Base-by-base conservation (phyloP, 2,888 invertebrate species). In the Cataglyphis cursor region DNA sequence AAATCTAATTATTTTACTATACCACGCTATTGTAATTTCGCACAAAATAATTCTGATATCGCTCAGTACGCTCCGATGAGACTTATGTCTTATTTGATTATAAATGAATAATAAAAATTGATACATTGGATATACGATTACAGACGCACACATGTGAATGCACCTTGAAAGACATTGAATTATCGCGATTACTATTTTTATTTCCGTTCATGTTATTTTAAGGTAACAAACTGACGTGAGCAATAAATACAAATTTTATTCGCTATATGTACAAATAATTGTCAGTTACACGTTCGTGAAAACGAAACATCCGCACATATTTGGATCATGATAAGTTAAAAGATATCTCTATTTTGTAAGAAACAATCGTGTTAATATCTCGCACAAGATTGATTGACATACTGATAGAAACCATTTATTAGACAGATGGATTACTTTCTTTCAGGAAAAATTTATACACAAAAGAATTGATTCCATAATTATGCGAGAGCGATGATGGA, bases 231-330 rank as follows among this genome's bases (percentile, higher is more conserved):
- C n/a, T 41, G n/a, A 38, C 54, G 21, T 76, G 76, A n/a, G 48
- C 76, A 68, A 76, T 76, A 76, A 76, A 76, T 76, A 76, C 48
- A 28, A 68, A 76, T 76, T 76, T 76, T 76, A 76, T 76, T 76
- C 54, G 38, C 18, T 44, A 57, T 68, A 76, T 66, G 8, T 76
- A 76, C 76, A 68, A 38, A 31, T 66, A 21, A n/a, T 54, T 76
- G n/a, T 57, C 41, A 9, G 8, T 66, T 57, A 68, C 54, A 68
- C 41, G 65, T 21, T 75, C 51, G 41, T 57, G 9, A 51, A 54
- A 54, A 51, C 3, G 18, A 54, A 38, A 57, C 1, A 38, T 38
- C 3, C 38, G 15, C 38, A 10, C n/a, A 54, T 21, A 28, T 57
- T 66, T 51, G n/a, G 0, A 75, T 8, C 9, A 41, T 66, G n/a